phyloP scores from a whole-genome alignment of 2,113 vertebrate genomes.

The Aepyceros melampus region DNA sequence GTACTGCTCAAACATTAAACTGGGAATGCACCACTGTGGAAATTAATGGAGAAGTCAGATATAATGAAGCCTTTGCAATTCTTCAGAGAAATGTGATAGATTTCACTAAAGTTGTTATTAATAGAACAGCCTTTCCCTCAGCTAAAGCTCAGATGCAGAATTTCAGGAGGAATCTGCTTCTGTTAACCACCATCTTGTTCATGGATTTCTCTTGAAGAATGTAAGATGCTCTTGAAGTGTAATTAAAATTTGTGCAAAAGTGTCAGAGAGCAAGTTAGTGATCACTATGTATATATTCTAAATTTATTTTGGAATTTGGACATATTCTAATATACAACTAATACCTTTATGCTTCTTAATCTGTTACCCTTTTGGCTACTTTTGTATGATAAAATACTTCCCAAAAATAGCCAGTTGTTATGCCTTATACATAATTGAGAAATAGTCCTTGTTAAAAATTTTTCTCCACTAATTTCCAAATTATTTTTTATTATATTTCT shows the following conservation, averaged over 20 bases:
- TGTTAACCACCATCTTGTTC: conserved; percentile 61
- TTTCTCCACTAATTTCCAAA: conserved; percentile 24
- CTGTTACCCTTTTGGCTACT: neutral
- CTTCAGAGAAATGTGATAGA: conserved; percentile 67
- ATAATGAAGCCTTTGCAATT: conserved; percentile 74
- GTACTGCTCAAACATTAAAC: conserved; percentile 34
- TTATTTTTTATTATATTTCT: conserved; percentile 35
- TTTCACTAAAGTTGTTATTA: conserved; percentile 74
- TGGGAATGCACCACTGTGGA: conserved; percentile 44
- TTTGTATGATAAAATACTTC: neutral
- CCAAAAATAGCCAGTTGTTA: conserved; percentile 26
- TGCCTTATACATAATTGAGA: neutral
- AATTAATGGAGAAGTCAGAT: conserved; percentile 72
- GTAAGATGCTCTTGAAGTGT: conserved; percentile 33
- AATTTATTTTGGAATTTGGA: neutral
- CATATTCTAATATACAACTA: neutral
- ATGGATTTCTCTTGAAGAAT: neutral
- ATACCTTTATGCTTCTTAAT: neutral
- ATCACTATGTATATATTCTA: neutral
- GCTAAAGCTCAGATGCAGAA: conserved; percentile 59
- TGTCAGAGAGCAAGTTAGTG: conserved; percentile 36
- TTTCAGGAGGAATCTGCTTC: conserved; percentile 62
- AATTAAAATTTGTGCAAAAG: conserved; percentile 62
- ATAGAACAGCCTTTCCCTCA: conserved; percentile 59
- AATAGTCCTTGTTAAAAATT: conserved; percentile 41